These are phyloP conservation scores for Peromyscus californicus DNA, from an alignment of 2,113 vertebrate species.

Conservation along the genomic window DNA sequence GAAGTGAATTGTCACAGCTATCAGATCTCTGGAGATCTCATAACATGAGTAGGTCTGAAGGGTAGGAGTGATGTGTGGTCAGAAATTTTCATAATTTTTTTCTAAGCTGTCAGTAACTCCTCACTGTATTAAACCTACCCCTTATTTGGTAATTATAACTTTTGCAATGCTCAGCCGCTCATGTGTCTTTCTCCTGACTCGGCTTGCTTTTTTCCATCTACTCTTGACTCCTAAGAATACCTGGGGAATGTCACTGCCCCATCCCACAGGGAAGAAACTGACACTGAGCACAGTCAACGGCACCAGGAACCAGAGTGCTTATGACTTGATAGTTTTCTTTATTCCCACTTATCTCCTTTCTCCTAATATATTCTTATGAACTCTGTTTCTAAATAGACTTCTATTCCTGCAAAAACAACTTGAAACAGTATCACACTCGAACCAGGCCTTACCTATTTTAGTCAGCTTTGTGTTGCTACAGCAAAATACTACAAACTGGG, in stretches of 20 bases:
- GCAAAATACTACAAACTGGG: neutral
- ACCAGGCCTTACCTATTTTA: neutral
- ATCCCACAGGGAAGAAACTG: conserved; percentile 47
- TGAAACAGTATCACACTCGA: neutral
- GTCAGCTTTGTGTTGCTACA: neutral
- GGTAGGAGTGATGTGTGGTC: conserved; percentile 47
- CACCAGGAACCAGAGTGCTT: neutral
- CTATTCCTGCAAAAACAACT: neutral
- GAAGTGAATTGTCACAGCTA: conserved; percentile 68
- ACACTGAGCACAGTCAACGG: conserved; percentile 23
- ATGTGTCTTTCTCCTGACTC: conserved; percentile 46
- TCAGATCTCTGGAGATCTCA: conserved; percentile 68
- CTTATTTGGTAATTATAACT: conserved; percentile 66
- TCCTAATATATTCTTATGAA: neutral
- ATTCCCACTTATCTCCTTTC: neutral
- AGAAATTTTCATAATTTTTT: conserved; percentile 62
- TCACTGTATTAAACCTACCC: conserved; percentile 66
- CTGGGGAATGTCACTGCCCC: conserved; percentile 16
- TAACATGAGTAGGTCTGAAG: conserved; percentile 50
- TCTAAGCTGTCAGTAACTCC: conserved; percentile 20
- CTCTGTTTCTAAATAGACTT: neutral
- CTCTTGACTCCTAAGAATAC: conserved; percentile 31
- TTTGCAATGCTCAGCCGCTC: conserved; percentile 64
- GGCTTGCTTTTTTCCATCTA: conserved; percentile 66
- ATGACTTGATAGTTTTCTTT: neutral